Percentiles rank a stretch among this genome's conserved stretches.
These are phyloP conservation scores for Mellilla xanthometata DNA, from an alignment of 2,888 invertebrate species.

Conservation along the genomic window DNA sequence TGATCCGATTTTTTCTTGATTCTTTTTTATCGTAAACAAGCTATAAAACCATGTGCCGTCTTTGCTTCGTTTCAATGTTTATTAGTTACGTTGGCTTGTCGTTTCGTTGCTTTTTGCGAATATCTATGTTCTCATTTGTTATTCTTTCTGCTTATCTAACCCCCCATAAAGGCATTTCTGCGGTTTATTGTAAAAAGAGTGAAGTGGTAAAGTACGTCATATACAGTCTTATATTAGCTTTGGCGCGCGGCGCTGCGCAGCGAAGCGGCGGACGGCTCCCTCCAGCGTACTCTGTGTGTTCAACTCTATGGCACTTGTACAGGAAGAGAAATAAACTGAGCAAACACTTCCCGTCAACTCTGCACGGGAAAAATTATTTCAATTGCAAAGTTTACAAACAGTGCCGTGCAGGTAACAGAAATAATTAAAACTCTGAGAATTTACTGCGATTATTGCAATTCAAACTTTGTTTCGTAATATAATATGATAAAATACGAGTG, in stretches of 20 bases:
- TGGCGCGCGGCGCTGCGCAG: constrained; percentile 49
- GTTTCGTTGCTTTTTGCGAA: not conserved
- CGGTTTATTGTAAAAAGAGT: constrained; percentile 47
- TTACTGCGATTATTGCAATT: not conserved
- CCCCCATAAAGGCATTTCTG: constrained; percentile 33
- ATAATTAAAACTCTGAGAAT: constrained; percentile 30
- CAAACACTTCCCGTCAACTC: constrained; percentile 63
- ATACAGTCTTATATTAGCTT: constrained; percentile 65
- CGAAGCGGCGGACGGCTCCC: constrained; percentile 60
- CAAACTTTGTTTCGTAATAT: not conserved
- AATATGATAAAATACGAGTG: too few species aligned
- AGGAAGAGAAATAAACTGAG: constrained; percentile 70
- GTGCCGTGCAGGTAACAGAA: constrained; percentile 34
- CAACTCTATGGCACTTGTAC: constrained; percentile 62
- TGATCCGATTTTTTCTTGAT: constrained; percentile 20
- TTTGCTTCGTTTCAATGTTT: too few species aligned
- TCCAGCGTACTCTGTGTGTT: constrained; percentile 65
- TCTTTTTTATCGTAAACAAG: constrained; percentile 9
- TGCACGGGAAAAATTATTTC: constrained; percentile 57
- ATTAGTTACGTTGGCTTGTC: too few species aligned
- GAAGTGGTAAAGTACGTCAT: constrained; percentile 52
- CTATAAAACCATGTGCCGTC: not conserved
- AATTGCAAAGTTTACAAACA: constrained; percentile 54
- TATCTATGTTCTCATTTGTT: constrained; percentile 13
- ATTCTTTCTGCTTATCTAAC: constrained; percentile 4